These are phyloP conservation scores for Poecile atricapillus DNA, from an alignment of 2,113 vertebrate species.

Conservation along the genomic window DNA sequence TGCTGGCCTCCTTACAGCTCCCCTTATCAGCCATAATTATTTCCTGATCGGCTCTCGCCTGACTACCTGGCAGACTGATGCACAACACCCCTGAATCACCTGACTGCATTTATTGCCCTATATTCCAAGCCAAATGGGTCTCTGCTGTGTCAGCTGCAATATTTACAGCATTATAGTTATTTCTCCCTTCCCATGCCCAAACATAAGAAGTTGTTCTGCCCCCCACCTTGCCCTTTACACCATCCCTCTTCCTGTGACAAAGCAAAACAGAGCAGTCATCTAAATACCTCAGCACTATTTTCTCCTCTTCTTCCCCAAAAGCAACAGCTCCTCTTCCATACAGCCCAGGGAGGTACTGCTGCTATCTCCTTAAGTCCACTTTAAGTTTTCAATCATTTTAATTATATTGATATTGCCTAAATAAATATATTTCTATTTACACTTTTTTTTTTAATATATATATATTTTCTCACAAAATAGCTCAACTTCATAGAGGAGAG, in stretches of 20 bases:
- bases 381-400: background rate
- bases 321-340: background rate
- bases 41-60: constrained; percentile 32
- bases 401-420: background rate
- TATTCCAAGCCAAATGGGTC: constrained; percentile 32
- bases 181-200: background rate
- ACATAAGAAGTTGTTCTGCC: background rate
- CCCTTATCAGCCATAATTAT: constrained; percentile 49
- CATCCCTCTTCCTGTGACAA: background rate
- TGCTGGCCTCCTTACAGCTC: constrained; percentile 16
- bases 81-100: constrained; percentile 30
- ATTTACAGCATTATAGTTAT: background rate
- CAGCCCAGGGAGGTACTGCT: background rate
- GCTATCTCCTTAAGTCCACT: background rate
- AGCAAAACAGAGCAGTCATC: background rate
- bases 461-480: background rate
- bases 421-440: background rate
- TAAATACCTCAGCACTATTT: background rate
- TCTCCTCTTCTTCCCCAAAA: background rate
- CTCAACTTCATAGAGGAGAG: background rate
- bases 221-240: background rate
- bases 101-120: constrained; percentile 53
- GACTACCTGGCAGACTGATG: background rate
- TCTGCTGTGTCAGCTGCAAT: constrained; percentile 33
- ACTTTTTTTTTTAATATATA: background rate